Evolutionary conservation across 2,113 vertebrate species (phyloP), one percentile per base, ranked within the genome.

Genomic region (Heterocephalus glaber): DNA sequence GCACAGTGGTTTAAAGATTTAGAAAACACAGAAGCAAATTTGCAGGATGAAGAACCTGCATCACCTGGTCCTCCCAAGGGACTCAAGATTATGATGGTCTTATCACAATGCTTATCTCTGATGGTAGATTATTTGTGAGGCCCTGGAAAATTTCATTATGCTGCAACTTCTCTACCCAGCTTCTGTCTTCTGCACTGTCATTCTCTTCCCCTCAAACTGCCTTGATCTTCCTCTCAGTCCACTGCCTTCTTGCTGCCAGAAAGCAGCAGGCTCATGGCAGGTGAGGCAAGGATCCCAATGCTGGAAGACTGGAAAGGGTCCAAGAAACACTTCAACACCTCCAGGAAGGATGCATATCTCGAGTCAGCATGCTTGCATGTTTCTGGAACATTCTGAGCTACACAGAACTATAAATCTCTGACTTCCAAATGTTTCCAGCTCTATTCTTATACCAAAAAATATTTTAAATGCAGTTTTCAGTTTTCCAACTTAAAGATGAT

Each of bases 401-500:
- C 82, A 85, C 3, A 66, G 65, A 92, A 66, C 49, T 93, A 90
- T 97, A 93, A 95, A 92, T 96, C 77, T 87, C 92, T 92, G 58
- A 92, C 52, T 95, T 97, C 66, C 96, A 89, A 92, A 86, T 58
- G 35, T 94, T 90, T 41, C 66, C 88, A 74, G 30, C 88, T 68
- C 88, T 96, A 76, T 92, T 80, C 20, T 81, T 90, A 65, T 35
- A 86, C 33, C 24, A 68, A 58, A 65, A 33, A 35, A 38, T 5
- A 14, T 2, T 35, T 74, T 56, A 68, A 87, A 83, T 66, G 58
- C 72, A 65, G 38, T 97, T 92, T 91, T 58, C 41, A 91, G 49
- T 79, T 94, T 86, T 95, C 52, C 61, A 95, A 92, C 77, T 93
- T 96, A 95, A 95, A 94, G 70, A 90, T 83, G 81, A 90, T 90